These are phyloP conservation scores for Kryphioiulus occultus DNA, from an alignment of 2,888 invertebrate genomes.

Conservation along the genomic window DNA sequence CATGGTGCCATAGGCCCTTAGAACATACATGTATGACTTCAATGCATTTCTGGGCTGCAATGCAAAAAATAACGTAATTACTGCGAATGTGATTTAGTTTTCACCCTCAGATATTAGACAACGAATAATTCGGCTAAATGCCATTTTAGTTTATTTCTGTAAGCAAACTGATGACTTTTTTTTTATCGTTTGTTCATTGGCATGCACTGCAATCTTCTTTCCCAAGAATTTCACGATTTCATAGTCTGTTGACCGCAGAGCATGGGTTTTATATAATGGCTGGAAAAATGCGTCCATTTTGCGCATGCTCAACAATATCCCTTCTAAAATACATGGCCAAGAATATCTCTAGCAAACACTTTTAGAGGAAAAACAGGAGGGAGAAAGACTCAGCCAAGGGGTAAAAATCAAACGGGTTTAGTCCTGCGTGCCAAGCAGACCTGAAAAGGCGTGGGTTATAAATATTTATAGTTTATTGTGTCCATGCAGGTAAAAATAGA, in stretches of 20 bases:
- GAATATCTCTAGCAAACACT: background rate
- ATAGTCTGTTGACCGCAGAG: background rate
- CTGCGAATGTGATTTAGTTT: too few species aligned
- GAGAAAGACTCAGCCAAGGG: background rate
- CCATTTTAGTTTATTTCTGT: too few species aligned
- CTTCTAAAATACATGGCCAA: background rate
- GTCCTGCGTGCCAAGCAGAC: background rate
- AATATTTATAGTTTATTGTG: slow-evolving; percentile 33
- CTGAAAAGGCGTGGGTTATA: slow-evolving; percentile 5
- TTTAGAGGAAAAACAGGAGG: background rate
- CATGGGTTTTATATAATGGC: background rate
- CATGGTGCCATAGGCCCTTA: too few species aligned
- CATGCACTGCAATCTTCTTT: background rate
- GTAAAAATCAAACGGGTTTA: slow-evolving; percentile 20
- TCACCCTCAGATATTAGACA: too few species aligned
- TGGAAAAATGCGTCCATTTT: background rate
- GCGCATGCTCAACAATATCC: background rate
- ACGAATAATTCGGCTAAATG: too few species aligned
- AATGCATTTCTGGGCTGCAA: too few species aligned
- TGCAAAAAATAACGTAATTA: too few species aligned
- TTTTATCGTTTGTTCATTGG: too few species aligned
- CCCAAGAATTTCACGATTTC: background rate
- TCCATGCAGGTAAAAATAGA: slow-evolving; percentile 1
- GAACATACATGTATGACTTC: too few species aligned
- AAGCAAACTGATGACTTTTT: too few species aligned